Conservation (phyloP, 2,888 invertebrate species). For the Desoria tigrina region DNA sequence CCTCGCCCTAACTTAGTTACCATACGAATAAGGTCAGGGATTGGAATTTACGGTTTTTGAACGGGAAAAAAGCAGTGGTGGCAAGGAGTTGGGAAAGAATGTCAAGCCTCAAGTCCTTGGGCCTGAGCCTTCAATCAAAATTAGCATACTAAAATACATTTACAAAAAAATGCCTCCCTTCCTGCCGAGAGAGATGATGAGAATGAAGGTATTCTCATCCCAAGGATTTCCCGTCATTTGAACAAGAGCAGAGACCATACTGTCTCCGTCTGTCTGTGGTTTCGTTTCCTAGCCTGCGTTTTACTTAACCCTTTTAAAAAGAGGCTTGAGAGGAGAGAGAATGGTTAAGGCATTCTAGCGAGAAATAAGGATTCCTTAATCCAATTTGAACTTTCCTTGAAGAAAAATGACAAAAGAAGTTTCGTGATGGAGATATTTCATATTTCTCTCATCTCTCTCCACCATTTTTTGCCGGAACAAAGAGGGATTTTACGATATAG, state of each 20-base stretch:
- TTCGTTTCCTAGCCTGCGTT: not conserved
- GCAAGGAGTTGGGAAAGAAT: not conserved
- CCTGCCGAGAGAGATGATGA: not conserved
- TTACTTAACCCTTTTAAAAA: constrained; percentile 4
- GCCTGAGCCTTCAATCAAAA: constrained; percentile 11
- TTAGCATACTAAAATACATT: constrained; percentile 12
- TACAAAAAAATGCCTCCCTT: not conserved
- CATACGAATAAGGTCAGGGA: too few species aligned
- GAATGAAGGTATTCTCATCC: not conserved
- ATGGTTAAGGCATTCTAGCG: constrained; percentile 8
- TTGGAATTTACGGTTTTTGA: too few species aligned
- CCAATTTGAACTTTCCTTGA: constrained; percentile 11
- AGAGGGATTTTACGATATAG: not conserved
- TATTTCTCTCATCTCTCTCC: constrained; percentile 1
- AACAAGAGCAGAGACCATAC: too few species aligned
- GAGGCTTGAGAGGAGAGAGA: not conserved
- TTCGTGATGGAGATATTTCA: constrained; percentile 5
- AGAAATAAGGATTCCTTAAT: constrained; percentile 16
- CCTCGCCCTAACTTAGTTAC: too few species aligned
- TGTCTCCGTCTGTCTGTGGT: too few species aligned
- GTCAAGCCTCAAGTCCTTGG: not conserved
- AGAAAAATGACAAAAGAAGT: constrained; percentile 19
- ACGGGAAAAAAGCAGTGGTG: too few species aligned
- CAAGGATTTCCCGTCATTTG: not conserved
- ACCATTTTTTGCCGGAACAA: not conserved